phyloP scores from a whole-genome alignment of 2,888 invertebrate genomes.

The Colletes collaris region DNA sequence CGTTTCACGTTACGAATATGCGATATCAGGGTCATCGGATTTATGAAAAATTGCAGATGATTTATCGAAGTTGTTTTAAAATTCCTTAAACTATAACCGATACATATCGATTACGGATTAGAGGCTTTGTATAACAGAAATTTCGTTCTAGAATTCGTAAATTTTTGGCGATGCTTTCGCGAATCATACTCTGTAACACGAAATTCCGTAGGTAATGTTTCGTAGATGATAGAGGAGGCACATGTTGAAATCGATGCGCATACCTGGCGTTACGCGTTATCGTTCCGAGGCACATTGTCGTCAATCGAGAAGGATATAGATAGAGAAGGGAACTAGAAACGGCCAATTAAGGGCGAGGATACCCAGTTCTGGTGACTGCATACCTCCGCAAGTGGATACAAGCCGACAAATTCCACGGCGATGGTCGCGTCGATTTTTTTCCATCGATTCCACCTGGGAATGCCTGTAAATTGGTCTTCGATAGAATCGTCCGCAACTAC shows the following conservation, averaged over 20 bases:
- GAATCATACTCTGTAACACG: slow-evolving; percentile 27
- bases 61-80: too few relatives aligned
- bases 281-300: slow-evolving; percentile 50
- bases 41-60: too few relatives aligned
- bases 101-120: neutral
- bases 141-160: too few relatives aligned
- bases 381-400: slow-evolving; percentile 26
- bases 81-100: neutral
- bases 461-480: slow-evolving; percentile 18
- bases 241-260: slow-evolving; percentile 48
- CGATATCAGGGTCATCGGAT: too few relatives aligned
- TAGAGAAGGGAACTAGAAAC: slow-evolving; percentile 56
- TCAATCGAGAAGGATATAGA: slow-evolving; percentile 52
- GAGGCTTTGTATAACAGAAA: neutral
- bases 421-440: slow-evolving; percentile 15
- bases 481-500: slow-evolving; percentile 6
- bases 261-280: slow-evolving; percentile 49
- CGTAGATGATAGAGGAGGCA: slow-evolving; percentile 56
- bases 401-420: slow-evolving; percentile 39
- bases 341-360: slow-evolving; percentile 63
- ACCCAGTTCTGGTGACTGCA: slow-evolving; percentile 43
- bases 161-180: neutral
- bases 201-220: slow-evolving; percentile 51
- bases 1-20: too few relatives aligned
- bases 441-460: slow-evolving; percentile 18